phyloP scores from a whole-genome alignment of 2,888 invertebrate genomes.

The Blera fallax region DNA sequence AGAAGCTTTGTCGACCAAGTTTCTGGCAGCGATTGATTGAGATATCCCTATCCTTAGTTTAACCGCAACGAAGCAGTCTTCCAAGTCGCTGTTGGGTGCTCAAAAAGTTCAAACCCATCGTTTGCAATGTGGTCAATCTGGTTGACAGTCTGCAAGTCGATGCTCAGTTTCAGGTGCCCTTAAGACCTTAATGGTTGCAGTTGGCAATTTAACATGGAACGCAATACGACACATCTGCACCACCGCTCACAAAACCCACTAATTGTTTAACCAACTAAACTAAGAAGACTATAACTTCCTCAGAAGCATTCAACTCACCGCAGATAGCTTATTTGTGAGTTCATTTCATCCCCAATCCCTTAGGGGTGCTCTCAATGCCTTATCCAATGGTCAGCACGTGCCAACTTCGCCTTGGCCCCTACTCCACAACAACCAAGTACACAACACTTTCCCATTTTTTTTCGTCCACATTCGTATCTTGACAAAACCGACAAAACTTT shows the following conservation, averaged over 20 bases:
- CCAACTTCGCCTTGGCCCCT: neutral
- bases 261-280: neutral
- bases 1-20: no score
- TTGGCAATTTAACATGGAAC: neutral
- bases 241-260: no score
- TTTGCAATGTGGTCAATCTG: no score
- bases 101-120: no score
- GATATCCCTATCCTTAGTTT: no score
- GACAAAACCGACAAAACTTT: constrained; percentile 13
- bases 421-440: neutral
- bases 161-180: no score
- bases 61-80: no score
- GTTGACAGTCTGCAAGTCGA: no score
- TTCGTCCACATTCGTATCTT: neutral
- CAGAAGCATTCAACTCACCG: neutral
- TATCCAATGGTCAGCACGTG: neutral
- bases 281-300: neutral
- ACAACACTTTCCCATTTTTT: neutral
- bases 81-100: no score
- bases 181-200: no score
- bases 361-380: neutral
- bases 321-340: neutral
- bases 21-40: no score
- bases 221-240: no score
- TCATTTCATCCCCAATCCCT: neutral